Evolutionary conservation across 2,888 invertebrate species (phyloP).

Genomic region (Trichopoda pennipes): DNA sequence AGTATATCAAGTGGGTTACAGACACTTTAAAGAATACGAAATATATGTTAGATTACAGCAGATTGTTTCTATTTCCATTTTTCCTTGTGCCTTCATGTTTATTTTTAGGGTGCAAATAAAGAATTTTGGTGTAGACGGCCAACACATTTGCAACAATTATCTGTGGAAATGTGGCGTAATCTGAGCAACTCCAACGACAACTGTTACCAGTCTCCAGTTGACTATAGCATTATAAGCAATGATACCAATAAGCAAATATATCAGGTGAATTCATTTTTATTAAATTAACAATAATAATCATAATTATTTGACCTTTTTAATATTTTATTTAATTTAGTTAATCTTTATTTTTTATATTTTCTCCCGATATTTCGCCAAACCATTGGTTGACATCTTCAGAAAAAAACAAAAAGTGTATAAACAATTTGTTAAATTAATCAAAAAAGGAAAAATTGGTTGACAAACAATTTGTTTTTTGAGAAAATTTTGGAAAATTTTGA

Average conservation of each 20-base stretch:
- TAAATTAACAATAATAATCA: too few relatives aligned
- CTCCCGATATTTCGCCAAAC: too few relatives aligned
- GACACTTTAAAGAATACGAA: background rate
- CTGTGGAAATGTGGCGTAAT: constrained; percentile 85
- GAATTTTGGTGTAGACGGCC: constrained; percentile 88
- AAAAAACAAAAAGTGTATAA: too few relatives aligned
- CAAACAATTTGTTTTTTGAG: too few relatives aligned
- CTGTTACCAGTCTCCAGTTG: constrained; percentile 83
- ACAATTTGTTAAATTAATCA: too few relatives aligned
- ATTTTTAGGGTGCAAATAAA: constrained; percentile 83
- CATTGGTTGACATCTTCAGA: too few relatives aligned
- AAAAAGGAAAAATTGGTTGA: too few relatives aligned
- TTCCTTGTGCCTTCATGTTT: background rate
- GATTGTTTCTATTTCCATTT: background rate
- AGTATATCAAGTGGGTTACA: constrained; percentile 85
- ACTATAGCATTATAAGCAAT: constrained; percentile 76
- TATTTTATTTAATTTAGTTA: too few relatives aligned
- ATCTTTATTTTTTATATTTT: too few relatives aligned
- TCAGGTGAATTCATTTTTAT: constrained; percentile 70
- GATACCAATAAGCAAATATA: constrained; percentile 71
- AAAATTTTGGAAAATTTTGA: too few relatives aligned
- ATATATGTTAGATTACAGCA: constrained; percentile 3
- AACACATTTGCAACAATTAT: constrained; percentile 82
- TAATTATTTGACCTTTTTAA: too few relatives aligned
- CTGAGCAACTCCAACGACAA: constrained; percentile 84